phyloP scores from a whole-genome alignment of 2,113 vertebrate species.

The Ciconia boyciana region DNA sequence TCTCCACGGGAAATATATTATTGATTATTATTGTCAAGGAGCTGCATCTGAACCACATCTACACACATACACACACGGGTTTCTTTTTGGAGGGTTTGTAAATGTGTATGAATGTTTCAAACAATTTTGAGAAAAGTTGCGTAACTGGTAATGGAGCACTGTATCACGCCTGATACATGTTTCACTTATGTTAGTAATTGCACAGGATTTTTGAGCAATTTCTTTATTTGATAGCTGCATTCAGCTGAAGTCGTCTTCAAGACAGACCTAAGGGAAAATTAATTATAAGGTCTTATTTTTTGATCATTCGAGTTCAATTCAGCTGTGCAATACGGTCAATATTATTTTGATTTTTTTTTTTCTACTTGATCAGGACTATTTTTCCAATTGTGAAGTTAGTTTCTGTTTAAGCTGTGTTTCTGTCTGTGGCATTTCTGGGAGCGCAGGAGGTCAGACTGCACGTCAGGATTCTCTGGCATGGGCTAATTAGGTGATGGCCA shows the following conservation, averaged over 20 bases:
- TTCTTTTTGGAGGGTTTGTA: neutral
- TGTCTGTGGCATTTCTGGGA: neutral
- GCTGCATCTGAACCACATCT: neutral
- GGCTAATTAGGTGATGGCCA: neutral
- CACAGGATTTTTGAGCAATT: neutral
- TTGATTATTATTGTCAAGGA: neutral
- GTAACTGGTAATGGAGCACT: neutral
- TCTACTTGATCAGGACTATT: neutral
- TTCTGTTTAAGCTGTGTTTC: neutral
- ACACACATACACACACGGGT: fast-evolving
- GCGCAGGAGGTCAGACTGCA: neutral
- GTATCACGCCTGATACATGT: neutral
- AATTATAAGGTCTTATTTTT: neutral
- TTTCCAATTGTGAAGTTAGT: neutral
- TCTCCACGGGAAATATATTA: neutral
- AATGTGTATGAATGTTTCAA: neutral
- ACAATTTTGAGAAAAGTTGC: neutral
- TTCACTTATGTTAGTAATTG: neutral
- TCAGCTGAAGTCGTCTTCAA: neutral
- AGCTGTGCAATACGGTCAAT: neutral
- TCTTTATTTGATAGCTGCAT: neutral
- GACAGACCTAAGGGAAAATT: neutral
- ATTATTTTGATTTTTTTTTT: neutral
- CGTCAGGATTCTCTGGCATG: neutral
- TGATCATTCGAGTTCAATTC: neutral